phyloP scores from a whole-genome alignment of 2,113 vertebrate genomes.

The Calcarius ornatus region DNA sequence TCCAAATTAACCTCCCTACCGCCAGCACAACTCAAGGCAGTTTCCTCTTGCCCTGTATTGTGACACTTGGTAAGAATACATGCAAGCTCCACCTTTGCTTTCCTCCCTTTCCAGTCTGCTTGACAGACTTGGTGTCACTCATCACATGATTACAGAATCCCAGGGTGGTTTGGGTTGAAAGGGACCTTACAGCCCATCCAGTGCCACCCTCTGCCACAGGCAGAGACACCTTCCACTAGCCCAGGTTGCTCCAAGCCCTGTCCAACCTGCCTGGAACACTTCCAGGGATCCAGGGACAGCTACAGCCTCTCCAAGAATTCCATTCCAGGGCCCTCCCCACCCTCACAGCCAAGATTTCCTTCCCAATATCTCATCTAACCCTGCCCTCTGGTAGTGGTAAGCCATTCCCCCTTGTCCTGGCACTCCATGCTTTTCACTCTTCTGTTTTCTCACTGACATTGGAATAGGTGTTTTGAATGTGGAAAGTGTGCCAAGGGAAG shows the following conservation, averaged over 20 bases:
- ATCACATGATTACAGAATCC: not conserved
- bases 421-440: not conserved
- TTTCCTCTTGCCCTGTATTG: not conserved
- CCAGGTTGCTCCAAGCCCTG: not conserved
- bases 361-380: not conserved
- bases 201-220: rapidly evolving
- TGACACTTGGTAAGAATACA: not conserved
- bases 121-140: not conserved
- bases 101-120: not conserved
- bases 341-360: not conserved
- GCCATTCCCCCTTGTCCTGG: not conserved
- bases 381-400: not conserved
- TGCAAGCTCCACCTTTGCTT: not conserved
- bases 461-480: not conserved
- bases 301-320: not conserved
- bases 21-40: not conserved
- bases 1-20: no score
- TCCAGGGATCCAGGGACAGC: not conserved
- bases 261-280: not conserved
- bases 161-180: not conserved
- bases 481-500: not conserved
- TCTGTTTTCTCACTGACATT: not conserved
- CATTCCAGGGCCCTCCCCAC: not conserved
- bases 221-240: not conserved
- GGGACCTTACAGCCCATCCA: not conserved